A percentile compares a stretch with the other conserved stretches of the same genome.
Evolutionary conservation across 2,888 invertebrate species (phyloP).

Genomic region (Drosophila hamatofila): DNA sequence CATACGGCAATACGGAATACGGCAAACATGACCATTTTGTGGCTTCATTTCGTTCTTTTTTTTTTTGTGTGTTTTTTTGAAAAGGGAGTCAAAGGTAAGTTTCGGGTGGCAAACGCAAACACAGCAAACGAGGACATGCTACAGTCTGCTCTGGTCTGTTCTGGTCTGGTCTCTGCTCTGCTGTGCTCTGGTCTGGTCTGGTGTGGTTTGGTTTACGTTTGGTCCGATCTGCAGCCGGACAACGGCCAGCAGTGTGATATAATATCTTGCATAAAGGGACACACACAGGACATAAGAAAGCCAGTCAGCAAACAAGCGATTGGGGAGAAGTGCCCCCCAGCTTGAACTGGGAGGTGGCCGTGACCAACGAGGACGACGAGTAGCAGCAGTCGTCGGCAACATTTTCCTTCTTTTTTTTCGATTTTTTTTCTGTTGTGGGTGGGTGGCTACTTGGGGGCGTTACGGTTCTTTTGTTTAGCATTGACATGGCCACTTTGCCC

Average conservation of each 20-base stretch:
- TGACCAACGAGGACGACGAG: slow-evolving; percentile 31
- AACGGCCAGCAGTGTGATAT: slow-evolving; percentile 75
- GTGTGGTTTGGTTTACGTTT: slow-evolving; percentile 15
- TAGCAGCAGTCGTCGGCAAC: slow-evolving; percentile 33
- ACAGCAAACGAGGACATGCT: slow-evolving; percentile 51
- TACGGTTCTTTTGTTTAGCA: slow-evolving; percentile 80
- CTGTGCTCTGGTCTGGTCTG: slow-evolving; percentile 11
- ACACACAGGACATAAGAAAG: slow-evolving; percentile 77
- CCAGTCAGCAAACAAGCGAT: slow-evolving; percentile 76
- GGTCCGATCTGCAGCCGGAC: slow-evolving; percentile 42
- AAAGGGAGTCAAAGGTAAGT: slow-evolving; percentile 74
- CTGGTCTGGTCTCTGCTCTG: slow-evolving; percentile 9
- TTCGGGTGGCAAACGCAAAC: slow-evolving; percentile 65
- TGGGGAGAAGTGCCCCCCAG: slow-evolving; percentile 62
- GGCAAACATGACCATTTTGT: slow-evolving; percentile 80
- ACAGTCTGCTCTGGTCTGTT: slow-evolving; percentile 1
- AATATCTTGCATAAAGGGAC: slow-evolving; percentile 80
- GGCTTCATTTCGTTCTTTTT: slow-evolving; percentile 56
- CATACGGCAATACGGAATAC: slow-evolving; percentile 41
- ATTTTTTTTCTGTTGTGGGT: slow-evolving; percentile 17
- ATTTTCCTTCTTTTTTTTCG: background rate
- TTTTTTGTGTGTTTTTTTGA: slow-evolving; percentile 6
- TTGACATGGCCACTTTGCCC: slow-evolving; percentile 84
- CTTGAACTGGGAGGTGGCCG: slow-evolving; percentile 52
- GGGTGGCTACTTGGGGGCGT: slow-evolving; percentile 49